Percentiles rank a stretch among this genome's conserved stretches.
Evolutionary conservation across 2,113 vertebrate species (phyloP).

Genomic region (Triplophysa rosa): DNA sequence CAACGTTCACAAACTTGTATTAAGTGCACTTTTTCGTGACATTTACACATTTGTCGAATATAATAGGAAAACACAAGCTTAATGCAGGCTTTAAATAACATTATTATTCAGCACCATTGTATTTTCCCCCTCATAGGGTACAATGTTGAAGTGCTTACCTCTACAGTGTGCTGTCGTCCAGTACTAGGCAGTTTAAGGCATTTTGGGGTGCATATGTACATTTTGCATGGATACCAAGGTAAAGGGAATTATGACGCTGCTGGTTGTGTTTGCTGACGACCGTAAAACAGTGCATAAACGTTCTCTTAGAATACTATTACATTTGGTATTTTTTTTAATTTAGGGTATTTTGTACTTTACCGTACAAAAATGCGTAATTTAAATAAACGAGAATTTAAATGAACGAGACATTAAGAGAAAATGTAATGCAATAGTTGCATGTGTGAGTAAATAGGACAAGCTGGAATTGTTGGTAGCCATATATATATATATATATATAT

Average conservation of each 20-base stretch:
- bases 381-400: no score
- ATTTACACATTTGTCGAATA: background rate
- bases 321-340: background rate
- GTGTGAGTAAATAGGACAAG: no score
- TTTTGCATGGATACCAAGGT: slow-evolving; percentile 2
- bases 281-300: background rate
- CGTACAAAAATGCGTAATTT: background rate
- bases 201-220: slow-evolving; percentile 42
- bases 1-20: background rate
- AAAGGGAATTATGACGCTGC: background rate
- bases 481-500: no score
- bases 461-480: no score
- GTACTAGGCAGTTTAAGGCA: slow-evolving; percentile 61
- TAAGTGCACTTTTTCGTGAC: slow-evolving; percentile 37
- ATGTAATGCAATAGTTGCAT: no score
- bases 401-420: no score
- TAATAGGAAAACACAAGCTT: background rate
- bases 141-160: slow-evolving; percentile 60
- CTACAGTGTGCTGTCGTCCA: slow-evolving; percentile 79
- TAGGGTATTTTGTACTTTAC: background rate
- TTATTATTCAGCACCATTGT: slow-evolving; percentile 25
- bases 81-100: background rate
- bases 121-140: slow-evolving; percentile 52
- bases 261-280: slow-evolving; percentile 19
- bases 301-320: background rate